A percentile compares a stretch with the other conserved stretches of the same genome.
Conservation (phyloP, 2,113 vertebrate genomes). For the Hemiprocne comata region DNA sequence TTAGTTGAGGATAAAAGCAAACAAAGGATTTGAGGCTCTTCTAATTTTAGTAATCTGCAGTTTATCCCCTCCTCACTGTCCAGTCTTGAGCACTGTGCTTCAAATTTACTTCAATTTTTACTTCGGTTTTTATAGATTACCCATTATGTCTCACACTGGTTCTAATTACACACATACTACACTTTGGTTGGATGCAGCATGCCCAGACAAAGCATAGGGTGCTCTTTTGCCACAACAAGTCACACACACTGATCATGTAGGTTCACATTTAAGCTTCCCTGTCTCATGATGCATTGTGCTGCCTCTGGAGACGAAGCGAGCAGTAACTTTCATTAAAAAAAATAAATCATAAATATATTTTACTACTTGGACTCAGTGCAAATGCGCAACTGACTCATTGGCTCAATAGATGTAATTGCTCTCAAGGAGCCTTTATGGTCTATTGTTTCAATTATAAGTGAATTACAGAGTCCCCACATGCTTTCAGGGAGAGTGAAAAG, state of each 20-base stretch:
- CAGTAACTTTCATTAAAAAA: conserved; percentile 58
- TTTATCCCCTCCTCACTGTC: not conserved
- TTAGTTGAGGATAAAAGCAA: conserved; percentile 20
- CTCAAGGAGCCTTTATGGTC: conserved; percentile 63
- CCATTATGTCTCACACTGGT: not conserved
- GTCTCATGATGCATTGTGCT: conserved; percentile 22
- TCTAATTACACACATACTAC: not conserved
- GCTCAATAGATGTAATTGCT: conserved; percentile 63
- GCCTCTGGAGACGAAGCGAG: conserved; percentile 36
- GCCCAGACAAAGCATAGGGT: not conserved
- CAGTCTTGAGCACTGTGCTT: not conserved
- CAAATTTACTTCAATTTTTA: not conserved
- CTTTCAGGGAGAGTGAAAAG: conserved; percentile 67
- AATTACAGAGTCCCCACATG: conserved; percentile 59
- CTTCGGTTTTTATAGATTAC: not conserved
- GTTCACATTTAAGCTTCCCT: conserved; percentile 6
- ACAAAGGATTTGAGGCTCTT: not conserved
- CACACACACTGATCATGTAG: not conserved
- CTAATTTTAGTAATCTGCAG: not conserved
- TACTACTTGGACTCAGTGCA: conserved; percentile 52
- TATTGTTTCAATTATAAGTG: conserved; percentile 72
- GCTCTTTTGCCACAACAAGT: not conserved
- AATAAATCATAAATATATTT: conserved; percentile 60
- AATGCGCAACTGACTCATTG: conserved; percentile 55
- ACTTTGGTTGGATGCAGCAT: not conserved